Percentiles rank a stretch among this genome's conserved stretches.
Conservation (phyloP, 2,888 invertebrate species). For the Therioaphis trifolii region DNA sequence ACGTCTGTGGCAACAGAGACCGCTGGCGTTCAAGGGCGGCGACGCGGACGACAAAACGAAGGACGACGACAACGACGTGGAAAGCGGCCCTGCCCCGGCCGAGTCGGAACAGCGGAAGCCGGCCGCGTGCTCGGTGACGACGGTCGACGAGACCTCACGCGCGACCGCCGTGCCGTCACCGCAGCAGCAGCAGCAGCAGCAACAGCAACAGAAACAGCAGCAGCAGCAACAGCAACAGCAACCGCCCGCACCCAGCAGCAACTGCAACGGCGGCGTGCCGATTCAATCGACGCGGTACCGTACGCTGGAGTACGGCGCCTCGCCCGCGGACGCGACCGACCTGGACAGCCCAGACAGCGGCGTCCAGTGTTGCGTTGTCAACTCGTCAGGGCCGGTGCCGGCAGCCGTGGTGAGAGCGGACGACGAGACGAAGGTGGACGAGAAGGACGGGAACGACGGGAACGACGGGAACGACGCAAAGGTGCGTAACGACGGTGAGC, state of each 20-base stretch:
- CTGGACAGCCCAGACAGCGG: neutral
- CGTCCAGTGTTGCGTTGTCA: conserved; percentile 2
- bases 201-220: too few relatives aligned
- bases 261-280: neutral
- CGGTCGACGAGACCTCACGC: neutral
- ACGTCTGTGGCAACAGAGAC: conserved; percentile 37
- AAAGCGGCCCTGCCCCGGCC: neutral
- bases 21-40: neutral
- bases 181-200: neutral
- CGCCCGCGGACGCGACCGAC: neutral
- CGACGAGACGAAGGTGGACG: neutral
- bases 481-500: too few relatives aligned
- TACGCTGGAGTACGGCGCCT: conserved; percentile 52
- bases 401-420: neutral
- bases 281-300: conserved; percentile 2
- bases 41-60: neutral
- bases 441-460: too few relatives aligned
- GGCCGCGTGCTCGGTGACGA: neutral
- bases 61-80: neutral
- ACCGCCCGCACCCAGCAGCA: neutral
- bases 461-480: neutral
- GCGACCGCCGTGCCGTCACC: neutral
- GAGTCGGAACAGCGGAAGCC: neutral
- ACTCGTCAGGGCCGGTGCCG: neutral
- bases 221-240: too few relatives aligned